Base-by-base conservation (phyloP, 2,888 invertebrate species). In the Rhagonycha lutea region DNA sequence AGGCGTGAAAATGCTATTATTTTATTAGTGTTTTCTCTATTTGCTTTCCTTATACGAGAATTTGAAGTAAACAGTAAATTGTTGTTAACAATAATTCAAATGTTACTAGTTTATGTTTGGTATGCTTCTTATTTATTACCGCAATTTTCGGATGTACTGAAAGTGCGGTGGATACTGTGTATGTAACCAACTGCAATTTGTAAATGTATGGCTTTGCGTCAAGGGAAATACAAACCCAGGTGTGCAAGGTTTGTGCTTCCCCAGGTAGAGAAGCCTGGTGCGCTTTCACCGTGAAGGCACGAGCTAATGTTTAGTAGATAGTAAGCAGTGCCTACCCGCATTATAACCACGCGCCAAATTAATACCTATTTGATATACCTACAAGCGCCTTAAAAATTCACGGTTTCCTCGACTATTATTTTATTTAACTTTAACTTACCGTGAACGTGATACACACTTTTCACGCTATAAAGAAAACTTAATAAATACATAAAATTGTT, bases 281-380 rank as follows among this genome's bases (percentile, higher is more conserved):
- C 70, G 73, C 73, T 70, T 70, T 69, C 68, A 76, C 76, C 76
- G 76, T 76, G 73, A 76, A 76, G 76, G 76, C 76, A 76, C 76
- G 76, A 76, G 76, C 76, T 76, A 76, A 76, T 71, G 71, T 73
- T 74, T 73, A 76, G 68, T 76, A 73, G 73, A 73, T 63, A 76
- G 70, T 71, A 71, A 76, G 73, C 73, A 29, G 24, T 76, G 69
- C 47, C 47, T 47, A 47, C 76, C 76, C 76, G 76, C 76, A 76
- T 76, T 60, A 14, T 67, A 72, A 76, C 76, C 76, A 76, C 76
- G 76, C 76, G 76, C 76, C 76, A 73, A 76, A 76, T 68, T 76
- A 73, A 73, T 73, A 69, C 62, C 71, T 68, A 72, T 73, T 74
- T 73, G 47, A 68, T 73, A 69, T 69, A n/a, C n/a, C n/a, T n/a